Evolutionary conservation across 2,797 vertebrate genomes (phyloP).

Genomic region (Scyliorhinus canicula): DNA sequence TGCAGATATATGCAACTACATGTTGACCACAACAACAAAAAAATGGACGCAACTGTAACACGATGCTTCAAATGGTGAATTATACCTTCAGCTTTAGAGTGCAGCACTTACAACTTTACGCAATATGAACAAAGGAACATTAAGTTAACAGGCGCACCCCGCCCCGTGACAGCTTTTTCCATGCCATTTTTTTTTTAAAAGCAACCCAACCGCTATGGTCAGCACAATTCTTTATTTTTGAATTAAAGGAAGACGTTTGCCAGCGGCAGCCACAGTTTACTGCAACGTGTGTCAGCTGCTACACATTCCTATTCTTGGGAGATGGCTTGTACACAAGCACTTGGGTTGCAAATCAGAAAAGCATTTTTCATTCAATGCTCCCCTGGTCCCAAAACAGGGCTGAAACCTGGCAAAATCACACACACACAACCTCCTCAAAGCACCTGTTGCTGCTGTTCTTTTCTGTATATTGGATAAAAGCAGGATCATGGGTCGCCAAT

Average conservation of each 20-base stretch:
- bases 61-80: neutral
- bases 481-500: neutral
- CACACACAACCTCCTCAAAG: neutral
- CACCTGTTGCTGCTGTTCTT: neutral
- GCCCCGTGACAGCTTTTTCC: neutral
- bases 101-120: neutral
- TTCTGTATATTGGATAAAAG: neutral
- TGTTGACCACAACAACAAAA: neutral
- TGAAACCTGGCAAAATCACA: neutral
- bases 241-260: neutral
- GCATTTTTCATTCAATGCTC: neutral
- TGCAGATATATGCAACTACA: neutral
- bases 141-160: neutral
- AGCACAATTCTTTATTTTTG: neutral
- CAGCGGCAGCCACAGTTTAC: neutral
- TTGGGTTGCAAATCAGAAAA: neutral
- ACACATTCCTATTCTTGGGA: neutral
- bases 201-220: neutral
- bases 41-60: neutral
- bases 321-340: neutral
- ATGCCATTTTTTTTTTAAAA: neutral
- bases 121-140: neutral
- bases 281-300: neutral
- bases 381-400: no score
- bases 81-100: neutral